Conservation (phyloP, 1,140 invertebrate species). For the Drosophila bocqueti region DNA sequence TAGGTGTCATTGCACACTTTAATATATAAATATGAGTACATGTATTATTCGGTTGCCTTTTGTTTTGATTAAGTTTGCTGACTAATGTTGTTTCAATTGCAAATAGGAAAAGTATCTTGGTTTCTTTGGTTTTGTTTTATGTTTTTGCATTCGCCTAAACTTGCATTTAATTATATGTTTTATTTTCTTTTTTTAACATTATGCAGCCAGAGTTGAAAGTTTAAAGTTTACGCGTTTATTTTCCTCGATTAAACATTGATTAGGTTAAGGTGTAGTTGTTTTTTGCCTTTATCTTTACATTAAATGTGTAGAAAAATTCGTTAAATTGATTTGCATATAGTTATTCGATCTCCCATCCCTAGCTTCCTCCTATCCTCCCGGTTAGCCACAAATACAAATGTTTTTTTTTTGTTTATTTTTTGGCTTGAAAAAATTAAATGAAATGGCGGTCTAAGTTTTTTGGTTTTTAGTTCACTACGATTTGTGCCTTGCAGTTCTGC, state of each 20-base stretch:
- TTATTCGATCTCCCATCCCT: slow-evolving; percentile 27
- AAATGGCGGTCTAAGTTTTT: slow-evolving; percentile 31
- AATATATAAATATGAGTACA: slow-evolving; percentile 57
- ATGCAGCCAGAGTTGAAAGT: slow-evolving; percentile 60
- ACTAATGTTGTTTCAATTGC: slow-evolving; percentile 78
- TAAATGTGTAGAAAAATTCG: slow-evolving; percentile 83
- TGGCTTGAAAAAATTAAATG: slow-evolving; percentile 62
- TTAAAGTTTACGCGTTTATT: slow-evolving; percentile 49
- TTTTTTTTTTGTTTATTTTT: slow-evolving; percentile 17
- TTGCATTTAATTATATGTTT: slow-evolving; percentile 43
- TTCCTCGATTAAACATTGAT: slow-evolving; percentile 66
- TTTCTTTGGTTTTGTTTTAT: slow-evolving; percentile 27
- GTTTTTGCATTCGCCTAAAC: slow-evolving; percentile 63
- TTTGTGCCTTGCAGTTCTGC: slow-evolving; percentile 75
- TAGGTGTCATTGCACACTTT: slow-evolving; percentile 55
- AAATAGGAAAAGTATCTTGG: slow-evolving; percentile 60
- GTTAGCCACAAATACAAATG: slow-evolving; percentile 68
- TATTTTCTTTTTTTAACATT: slow-evolving; percentile 24
- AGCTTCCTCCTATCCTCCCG: slow-evolving; percentile 9
- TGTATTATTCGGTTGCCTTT: slow-evolving; percentile 73
- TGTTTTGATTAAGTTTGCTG: slow-evolving; percentile 74
- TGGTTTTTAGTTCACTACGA: slow-evolving; percentile 62
- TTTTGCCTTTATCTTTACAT: slow-evolving; percentile 66
- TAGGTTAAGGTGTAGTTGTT: slow-evolving; percentile 50
- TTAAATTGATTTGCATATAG: slow-evolving; percentile 81